A percentile compares a stretch with the other conserved stretches of the same genome.
These are phyloP conservation scores for Thrips palmi DNA, from an alignment of 1,140 invertebrate genomes.

Conservation along the genomic window DNA sequence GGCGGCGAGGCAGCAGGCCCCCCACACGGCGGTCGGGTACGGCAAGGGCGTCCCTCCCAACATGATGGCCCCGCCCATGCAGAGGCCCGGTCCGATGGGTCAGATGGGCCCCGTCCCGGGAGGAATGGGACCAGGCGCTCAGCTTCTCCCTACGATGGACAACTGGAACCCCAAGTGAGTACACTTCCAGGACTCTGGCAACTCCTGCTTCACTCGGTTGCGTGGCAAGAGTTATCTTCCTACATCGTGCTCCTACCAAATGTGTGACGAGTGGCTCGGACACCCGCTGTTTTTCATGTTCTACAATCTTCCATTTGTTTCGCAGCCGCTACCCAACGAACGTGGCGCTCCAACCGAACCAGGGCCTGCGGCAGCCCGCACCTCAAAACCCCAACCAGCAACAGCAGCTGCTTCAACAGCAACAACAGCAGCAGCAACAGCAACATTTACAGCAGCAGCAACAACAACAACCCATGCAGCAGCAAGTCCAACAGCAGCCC, in stretches of 20 bases:
- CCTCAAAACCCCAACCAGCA: conserved; percentile 15
- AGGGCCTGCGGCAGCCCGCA: conserved; percentile 10
- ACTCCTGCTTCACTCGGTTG: too few relatives aligned
- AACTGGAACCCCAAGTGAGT: conserved; percentile 45
- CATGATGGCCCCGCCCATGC: conserved; percentile 48
- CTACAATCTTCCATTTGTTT: conserved; percentile 2
- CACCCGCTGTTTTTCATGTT: too few relatives aligned
- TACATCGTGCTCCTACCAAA: too few relatives aligned
- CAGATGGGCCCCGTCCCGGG: conserved; percentile 17
- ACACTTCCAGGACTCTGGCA: too few relatives aligned
- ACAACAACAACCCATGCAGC: conserved; percentile 27
- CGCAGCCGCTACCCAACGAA: conserved; percentile 20
- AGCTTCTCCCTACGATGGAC: conserved; percentile 35
- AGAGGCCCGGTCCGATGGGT: too few relatives aligned
- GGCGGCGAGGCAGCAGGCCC: conserved; percentile 64
- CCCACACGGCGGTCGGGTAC: conserved; percentile 36
- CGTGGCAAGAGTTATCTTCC: too few relatives aligned
- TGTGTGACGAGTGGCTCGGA: too few relatives aligned
- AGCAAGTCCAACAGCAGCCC: conserved; percentile 21
- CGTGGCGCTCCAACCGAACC: conserved; percentile 11
- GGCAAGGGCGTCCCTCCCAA: conserved; percentile 51
- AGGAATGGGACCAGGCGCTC: conserved; percentile 17
- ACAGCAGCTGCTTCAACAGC: conserved; percentile 14
- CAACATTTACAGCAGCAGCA: conserved; percentile 24
- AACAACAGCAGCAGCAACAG: conserved; percentile 26